Base-by-base conservation (phyloP, 2,888 invertebrate genomes). In the Lepidochrysops patricia region DNA sequence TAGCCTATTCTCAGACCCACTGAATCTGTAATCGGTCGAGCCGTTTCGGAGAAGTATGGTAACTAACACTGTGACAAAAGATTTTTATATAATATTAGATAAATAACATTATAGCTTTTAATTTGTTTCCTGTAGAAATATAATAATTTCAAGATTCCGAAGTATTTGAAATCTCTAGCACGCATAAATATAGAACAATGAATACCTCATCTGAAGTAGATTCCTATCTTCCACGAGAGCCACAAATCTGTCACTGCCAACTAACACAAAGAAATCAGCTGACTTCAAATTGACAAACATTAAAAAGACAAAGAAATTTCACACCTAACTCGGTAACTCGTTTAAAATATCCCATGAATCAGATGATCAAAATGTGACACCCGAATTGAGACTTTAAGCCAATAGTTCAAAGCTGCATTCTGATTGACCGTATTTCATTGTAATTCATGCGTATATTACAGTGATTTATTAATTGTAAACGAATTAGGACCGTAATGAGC, bases 281-380 rank as follows among this genome's bases (percentile, higher is more conserved):
- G 64, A 65, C 58, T 61, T 62, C 52, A 65, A 68, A 67, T 64
- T 67, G 69, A 67, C 65, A 54, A 54, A 54, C 54, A 29, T 54
- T 64, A 66, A 69, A 69, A 70, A 66, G 67, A 72, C 67, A 68
- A 69, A 62, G 69, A 68, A 57, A 29, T 58, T 63, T 63, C 64
- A 62, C 66, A 67, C 69, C 67, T 69, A 66, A 67, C 67, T 60
- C 64, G 63, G 65, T 61, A 56, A 58, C 62, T 59, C 61, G 67
- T 65, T 68, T 62, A 66, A 72, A 71, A 72, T 72, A 72, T 63
- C 56, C 64, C 48, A 57, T 72, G 72, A 71, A 59, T 72, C 72
- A 70, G 66, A 34, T 15, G 58, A 52, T 52, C 35, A 52, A 12
- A 9, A 6, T 4, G 25, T 15, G 34, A 7, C 15, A 25, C 26